Base-by-base conservation (phyloP, 2,797 vertebrate species). In the Perodicticus potto region DNA sequence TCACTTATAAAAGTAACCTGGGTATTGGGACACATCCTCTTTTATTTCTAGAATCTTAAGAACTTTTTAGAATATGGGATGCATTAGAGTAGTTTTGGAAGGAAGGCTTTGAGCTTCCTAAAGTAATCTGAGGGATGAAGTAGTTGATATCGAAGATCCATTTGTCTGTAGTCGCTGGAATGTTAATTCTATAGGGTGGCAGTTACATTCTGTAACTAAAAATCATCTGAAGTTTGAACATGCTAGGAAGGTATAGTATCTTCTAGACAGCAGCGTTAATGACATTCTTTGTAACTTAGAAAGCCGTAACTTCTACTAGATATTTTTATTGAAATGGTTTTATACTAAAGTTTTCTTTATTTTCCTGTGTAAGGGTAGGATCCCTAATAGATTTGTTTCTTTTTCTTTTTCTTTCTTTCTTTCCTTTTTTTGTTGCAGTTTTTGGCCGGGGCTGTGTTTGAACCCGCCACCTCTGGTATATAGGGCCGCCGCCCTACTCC, bases 41-140 rank as follows among this genome's bases (percentile, higher is more conserved):
- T 80, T 59, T 57, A n/a, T 74, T 69, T 90, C n/a, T 53, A 53
- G 22, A 82, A 86, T 76, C 40, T 90, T 90, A n/a, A 81, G 87
- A 85, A 76, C 34, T 55, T 90, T 90, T 90, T 53, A 61, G 82
- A 94, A 29, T 57, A 25, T 7, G 34, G 13, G 86, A 34, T 57
- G 17, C 27, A 23, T 76, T 89, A 37, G 78, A 76, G 37, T 45
- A 76, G 49, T 25, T 89, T 45, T 83, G 57, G 83, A 81, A 83
- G 69, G 82, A 89, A 93, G 69, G n/a, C 40, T n/a, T 14, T 25
- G 40, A 34, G 27, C 43, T n/a, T 57, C 61, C 72, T 57, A 40
- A 73, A 93, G 45, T 61, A 90, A 25, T 53, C 67, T 90, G 57
- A 67, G 29, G 23, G n/a, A 27, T 57, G 45, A 76, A 22, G 78